Percentiles rank a stretch among this genome's conserved stretches.
Evolutionary conservation across 1,140 invertebrate species (phyloP).

Genomic region (Trypoxylus dichotomus): DNA sequence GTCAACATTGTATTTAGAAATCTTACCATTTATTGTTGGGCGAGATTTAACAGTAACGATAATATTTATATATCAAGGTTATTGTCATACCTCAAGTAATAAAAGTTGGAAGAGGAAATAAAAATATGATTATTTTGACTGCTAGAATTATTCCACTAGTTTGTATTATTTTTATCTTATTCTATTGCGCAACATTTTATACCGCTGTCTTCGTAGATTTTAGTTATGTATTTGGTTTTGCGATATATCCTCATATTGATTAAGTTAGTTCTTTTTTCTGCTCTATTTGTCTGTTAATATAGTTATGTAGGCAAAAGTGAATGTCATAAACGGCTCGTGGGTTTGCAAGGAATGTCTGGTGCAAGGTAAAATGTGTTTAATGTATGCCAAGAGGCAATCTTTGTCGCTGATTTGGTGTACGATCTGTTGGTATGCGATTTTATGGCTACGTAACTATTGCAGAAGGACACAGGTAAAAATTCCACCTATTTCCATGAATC

Average conservation of each 20-base stretch:
- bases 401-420: constrained; percentile 29
- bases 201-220: too few relatives aligned
- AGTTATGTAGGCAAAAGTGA: constrained; percentile 14
- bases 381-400: constrained; percentile 27
- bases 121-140: neutral
- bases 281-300: constrained; percentile 21
- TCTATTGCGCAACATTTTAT: neutral
- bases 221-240: too few relatives aligned
- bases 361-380: constrained; percentile 27
- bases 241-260: constrained; percentile 3
- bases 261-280: neutral
- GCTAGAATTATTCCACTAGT: neutral
- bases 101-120: neutral
- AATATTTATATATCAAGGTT: constrained; percentile 4
- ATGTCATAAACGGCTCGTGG: constrained; percentile 19
- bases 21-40: constrained; percentile 9
- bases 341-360: constrained; percentile 22
- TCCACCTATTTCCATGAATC: constrained; percentile 5
- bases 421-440: constrained; percentile 24
- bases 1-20: neutral
- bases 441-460: neutral
- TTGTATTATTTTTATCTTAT: neutral
- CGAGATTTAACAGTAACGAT: neutral
- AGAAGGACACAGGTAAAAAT: constrained; percentile 27
- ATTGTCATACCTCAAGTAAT: neutral